Conservation (phyloP, 2,797 vertebrate genomes). For the Loriculus beryllinus region DNA sequence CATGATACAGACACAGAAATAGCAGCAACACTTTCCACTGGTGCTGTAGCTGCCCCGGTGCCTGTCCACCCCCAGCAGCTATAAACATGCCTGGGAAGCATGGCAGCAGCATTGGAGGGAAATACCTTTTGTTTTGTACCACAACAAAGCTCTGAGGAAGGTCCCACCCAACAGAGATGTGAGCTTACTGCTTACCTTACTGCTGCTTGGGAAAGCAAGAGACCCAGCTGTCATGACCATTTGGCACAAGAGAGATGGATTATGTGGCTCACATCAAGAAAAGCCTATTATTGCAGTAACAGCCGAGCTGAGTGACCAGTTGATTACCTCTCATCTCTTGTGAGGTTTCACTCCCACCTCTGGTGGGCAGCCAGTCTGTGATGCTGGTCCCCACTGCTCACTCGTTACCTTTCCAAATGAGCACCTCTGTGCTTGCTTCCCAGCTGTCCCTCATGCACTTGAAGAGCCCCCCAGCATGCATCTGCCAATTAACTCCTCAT, state of each 20-base stretch:
- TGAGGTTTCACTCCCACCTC: neutral
- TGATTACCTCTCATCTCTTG: neutral
- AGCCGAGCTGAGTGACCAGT: neutral
- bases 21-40: neutral
- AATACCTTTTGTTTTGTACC: slow-evolving; percentile 14
- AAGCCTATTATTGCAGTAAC: neutral
- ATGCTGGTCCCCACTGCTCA: neutral
- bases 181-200: neutral
- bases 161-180: neutral
- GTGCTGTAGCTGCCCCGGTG: neutral
- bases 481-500: slow-evolving; percentile 12
- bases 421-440: neutral
- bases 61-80: neutral
- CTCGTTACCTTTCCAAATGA: neutral
- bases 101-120: neutral
- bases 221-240: neutral
- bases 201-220: neutral
- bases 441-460: neutral
- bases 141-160: neutral
- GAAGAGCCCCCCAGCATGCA: neutral
- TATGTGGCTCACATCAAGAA: neutral
- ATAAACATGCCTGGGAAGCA: neutral
- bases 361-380: neutral
- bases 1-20: neutral
- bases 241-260: neutral